Evolutionary conservation across 2,113 vertebrate genomes (phyloP).

Genomic region (Anguilla japonica): DNA sequence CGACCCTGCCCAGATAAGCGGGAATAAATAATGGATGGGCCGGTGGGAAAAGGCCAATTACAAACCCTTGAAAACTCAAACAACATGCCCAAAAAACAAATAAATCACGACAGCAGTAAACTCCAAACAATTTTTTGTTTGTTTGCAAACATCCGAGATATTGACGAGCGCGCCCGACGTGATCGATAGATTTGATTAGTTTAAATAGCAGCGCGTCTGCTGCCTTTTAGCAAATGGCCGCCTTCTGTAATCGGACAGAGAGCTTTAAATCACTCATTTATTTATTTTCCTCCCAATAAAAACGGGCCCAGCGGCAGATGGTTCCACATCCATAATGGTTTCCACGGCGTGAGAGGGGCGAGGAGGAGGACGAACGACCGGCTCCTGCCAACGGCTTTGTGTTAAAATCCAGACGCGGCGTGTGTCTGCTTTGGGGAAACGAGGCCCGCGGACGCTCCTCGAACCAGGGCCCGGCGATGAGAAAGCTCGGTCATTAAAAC

Average conservation of each 20-base stretch:
- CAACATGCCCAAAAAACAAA: background rate
- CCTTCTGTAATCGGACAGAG: background rate
- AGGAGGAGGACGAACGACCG: background rate
- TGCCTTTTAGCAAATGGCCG: background rate
- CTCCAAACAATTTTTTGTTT: background rate
- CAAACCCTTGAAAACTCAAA: background rate
- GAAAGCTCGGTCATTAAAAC: background rate
- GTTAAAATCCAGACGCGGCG: constrained; percentile 33
- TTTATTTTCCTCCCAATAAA: background rate
- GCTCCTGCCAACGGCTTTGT: constrained; percentile 23
- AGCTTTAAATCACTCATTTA: background rate
- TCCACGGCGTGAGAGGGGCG: constrained; percentile 9
- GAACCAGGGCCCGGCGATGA: background rate
- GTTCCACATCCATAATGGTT: background rate
- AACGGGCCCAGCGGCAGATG: constrained; percentile 16
- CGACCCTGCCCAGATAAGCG: background rate
- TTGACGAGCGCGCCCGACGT: background rate
- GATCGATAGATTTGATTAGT: background rate
- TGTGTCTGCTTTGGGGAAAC: background rate
- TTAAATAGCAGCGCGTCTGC: background rate
- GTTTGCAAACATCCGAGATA: background rate
- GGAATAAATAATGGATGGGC: background rate
- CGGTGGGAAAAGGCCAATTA: background rate
- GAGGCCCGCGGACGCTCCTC: background rate
- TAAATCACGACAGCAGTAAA: background rate